Base-by-base conservation (phyloP, 2,797 vertebrate species). In the Acanthurus leucopareius region DNA sequence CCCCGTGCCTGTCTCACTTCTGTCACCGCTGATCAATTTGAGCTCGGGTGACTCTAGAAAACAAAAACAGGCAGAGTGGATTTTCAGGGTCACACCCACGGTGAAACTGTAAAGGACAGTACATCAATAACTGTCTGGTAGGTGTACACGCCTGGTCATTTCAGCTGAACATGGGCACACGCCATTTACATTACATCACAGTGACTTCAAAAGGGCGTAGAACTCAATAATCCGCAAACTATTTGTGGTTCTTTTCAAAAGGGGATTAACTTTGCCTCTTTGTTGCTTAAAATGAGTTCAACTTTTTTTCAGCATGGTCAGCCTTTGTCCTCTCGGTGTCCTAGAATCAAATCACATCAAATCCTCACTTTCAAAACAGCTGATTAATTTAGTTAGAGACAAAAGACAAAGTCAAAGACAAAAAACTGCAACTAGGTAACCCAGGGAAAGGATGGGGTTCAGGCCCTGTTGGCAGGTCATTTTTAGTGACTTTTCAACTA, bases 61-160 rank as follows among this genome's bases (percentile, higher is more conserved):
- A 64, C 67, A 80, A 63, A 80, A 84, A 65, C 11, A 58, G 64
- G 40, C 67, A 61, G 77, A 57, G 65, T 59, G 56, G 65, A 86
- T 89, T 80, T 71, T 86, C 13, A 3, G 69, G 82, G 80, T 88
- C 69, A 13, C 2, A 73, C 60, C 75, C 78, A 67, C 16, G 20
- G 56, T 79, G 44, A 72, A 79, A 85, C 19, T 20, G 2, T 70
- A 62, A 49, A 80, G 68, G 78, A 84, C 68, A 69, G 28, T n/a
- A 67, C 80, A 87, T 93, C 90, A 77, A 90, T 94, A 87, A 44
- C 76, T 88, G 89, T 89, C 84, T 16, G 47, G 40, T 47, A 69
- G 77, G 80, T 91, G 88, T 88, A 77, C 77, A 85, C 48, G 52
- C 76, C 65, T 73, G 77, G 48, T 81, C 78, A 68, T 83, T 74